Evolutionary conservation across 2,113 vertebrate genomes (phyloP).

Genomic region (Panthera uncia): DNA sequence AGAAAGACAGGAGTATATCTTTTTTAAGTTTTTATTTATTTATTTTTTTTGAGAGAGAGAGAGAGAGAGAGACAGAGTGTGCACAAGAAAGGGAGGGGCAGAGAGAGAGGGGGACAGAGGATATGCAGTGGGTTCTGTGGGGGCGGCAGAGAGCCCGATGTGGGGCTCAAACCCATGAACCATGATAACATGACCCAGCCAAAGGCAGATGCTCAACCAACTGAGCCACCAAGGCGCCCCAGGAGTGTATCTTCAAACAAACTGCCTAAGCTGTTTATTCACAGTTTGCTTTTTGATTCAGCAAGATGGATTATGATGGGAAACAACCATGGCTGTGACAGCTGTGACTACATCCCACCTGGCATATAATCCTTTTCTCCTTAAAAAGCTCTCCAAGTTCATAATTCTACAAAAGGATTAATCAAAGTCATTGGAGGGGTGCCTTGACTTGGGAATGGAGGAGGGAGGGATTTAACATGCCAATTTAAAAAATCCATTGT

Average conservation of each 20-base stretch:
- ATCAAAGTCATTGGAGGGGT: constrained; percentile 64
- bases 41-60: no score
- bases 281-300: constrained; percentile 62
- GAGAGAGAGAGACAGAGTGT: no score
- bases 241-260: constrained; percentile 36
- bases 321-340: constrained; percentile 29
- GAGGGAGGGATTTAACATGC: constrained; percentile 46
- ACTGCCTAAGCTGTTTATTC: constrained; percentile 58
- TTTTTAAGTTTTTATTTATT: background rate
- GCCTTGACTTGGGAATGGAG: background rate
- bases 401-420: constrained; percentile 63
- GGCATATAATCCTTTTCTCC: constrained; percentile 47
- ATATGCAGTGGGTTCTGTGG: no score
- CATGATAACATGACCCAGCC: no score
- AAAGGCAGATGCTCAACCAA: no score
- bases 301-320: constrained; percentile 34
- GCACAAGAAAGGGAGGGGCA: no score
- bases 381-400: constrained; percentile 53
- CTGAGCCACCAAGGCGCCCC: background rate
- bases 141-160: no score
- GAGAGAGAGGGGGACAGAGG: no score
- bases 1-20: constrained; percentile 4
- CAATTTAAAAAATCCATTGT: constrained; percentile 67
- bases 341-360: constrained; percentile 40
- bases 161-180: no score